Base-by-base conservation (phyloP, 2,888 invertebrate species). In the Malthinus seriepunctatus region DNA sequence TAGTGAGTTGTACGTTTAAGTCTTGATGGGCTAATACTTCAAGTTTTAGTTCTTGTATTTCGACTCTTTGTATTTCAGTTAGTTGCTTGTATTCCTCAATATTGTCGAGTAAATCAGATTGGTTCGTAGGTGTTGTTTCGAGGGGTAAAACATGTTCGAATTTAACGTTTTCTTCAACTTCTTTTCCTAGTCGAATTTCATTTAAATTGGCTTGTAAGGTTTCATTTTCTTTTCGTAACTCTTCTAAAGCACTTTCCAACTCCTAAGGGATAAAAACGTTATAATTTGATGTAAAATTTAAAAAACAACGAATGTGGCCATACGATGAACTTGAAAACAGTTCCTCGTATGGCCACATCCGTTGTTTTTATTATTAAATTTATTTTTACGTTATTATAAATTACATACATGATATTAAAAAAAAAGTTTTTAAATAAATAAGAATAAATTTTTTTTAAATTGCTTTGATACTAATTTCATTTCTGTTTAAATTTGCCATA, bases 181-280 rank as follows among this genome's bases (percentile, higher is more conserved):
- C 0, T 78, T 77, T 68, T 77, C 78, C 60, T 75, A 76, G 11
- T 76, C 78, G 50, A 77, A 68, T 61, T 77, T 78, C 61, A 12
- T 73, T 71, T n/a, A 75, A 69, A 53, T 78, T 79, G 42, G 73
- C 71, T 53, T 74, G 76, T 53, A 70, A 76, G 57, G 77, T 76
- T 10, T 77, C 74, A 46, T 75, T 76, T 48, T 78, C 75, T 56
- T 76, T 76, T 8, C 74, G 76, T 49, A 80, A 76, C 58, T 50
- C 65, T 55, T 76, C 73, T 32, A 79, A 66, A 2, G 31, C 10
- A 12, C 32, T 33, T 14, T 52, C 55, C 42, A 55, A 5, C 8
- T 33, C 47, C 47, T 60, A n/a, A n/a, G n/a, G n/a, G n/a, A 37
- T 15, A 54, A 50, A 33, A 51, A 33, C 23, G 23, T 3, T 3